phyloP scores from a whole-genome alignment of 2,888 invertebrate species.

The Gerris lacustris region DNA sequence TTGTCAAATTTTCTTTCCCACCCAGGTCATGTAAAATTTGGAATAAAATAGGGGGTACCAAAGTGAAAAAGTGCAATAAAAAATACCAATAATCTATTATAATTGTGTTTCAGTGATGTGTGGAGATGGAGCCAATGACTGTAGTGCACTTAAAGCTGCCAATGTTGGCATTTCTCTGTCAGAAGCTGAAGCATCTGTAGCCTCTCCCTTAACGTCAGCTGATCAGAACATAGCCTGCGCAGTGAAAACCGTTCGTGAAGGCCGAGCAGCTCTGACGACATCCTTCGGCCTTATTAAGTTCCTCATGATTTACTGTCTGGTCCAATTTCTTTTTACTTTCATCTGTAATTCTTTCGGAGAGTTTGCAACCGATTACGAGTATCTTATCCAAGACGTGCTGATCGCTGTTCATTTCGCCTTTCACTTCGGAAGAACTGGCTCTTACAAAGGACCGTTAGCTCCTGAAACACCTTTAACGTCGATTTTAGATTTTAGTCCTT shows the following conservation, averaged over 20 bases:
- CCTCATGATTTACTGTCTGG: constrained; percentile 49
- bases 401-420: constrained; percentile 42
- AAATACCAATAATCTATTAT: no score
- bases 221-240: constrained; percentile 70
- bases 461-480: constrained; percentile 53
- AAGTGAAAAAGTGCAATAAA: no score
- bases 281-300: constrained; percentile 52
- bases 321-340: constrained; percentile 44
- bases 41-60: no score
- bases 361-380: constrained; percentile 43
- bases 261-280: constrained; percentile 75
- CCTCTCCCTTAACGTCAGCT: constrained; percentile 79
- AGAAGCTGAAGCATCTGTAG: constrained; percentile 77
- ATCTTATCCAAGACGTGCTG: constrained; percentile 44
- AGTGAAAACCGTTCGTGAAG: constrained; percentile 65
- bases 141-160: constrained; percentile 76
- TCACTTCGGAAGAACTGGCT: constrained; percentile 42
- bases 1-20: no score
- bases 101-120: constrained; percentile 44
- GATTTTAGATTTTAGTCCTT: no score
- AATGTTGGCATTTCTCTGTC: constrained; percentile 80
- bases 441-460: constrained; percentile 34
- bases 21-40: no score
- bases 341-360: constrained; percentile 43
- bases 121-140: constrained; percentile 73